A percentile compares a stretch with the other conserved stretches of the same genome.
Evolutionary conservation across 2,113 vertebrate genomes (phyloP).

Genomic region (Malurus elegans): DNA sequence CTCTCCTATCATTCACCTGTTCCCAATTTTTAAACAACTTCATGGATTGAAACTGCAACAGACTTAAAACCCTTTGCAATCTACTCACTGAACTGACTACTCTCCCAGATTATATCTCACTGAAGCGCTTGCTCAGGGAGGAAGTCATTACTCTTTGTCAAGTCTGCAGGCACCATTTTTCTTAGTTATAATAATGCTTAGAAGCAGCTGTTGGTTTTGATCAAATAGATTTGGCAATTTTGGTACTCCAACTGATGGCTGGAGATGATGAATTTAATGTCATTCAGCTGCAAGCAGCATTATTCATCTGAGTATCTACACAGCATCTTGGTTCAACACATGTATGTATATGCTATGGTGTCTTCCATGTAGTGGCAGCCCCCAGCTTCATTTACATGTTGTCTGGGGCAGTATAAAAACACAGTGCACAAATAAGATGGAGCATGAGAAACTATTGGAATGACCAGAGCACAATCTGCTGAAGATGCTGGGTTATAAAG

Average conservation of each 20-base stretch:
- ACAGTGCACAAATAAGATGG: neutral
- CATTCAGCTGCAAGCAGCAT: neutral
- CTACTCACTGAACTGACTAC: neutral
- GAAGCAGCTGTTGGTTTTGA: neutral
- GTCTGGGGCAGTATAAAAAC: neutral
- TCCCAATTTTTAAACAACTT: neutral
- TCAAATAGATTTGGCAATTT: neutral
- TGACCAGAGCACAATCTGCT: neutral
- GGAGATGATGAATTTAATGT: neutral
- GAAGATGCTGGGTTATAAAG: neutral
- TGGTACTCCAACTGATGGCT: fast-evolving
- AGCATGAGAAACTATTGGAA: neutral
- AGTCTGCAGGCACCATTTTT: neutral
- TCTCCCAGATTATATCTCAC: neutral
- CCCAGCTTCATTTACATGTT: neutral
- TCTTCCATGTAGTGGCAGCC: neutral
- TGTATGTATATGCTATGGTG: neutral
- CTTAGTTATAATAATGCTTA: neutral
- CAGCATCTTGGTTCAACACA: neutral
- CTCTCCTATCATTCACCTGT: neutral
- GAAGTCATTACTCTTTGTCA: neutral
- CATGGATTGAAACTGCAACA: neutral
- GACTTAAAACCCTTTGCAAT: neutral
- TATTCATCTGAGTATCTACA: neutral
- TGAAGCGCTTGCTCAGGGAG: neutral